These are phyloP conservation scores for Maccullochella peelii DNA, from an alignment of 2,113 vertebrate species.

Conservation along the genomic window DNA sequence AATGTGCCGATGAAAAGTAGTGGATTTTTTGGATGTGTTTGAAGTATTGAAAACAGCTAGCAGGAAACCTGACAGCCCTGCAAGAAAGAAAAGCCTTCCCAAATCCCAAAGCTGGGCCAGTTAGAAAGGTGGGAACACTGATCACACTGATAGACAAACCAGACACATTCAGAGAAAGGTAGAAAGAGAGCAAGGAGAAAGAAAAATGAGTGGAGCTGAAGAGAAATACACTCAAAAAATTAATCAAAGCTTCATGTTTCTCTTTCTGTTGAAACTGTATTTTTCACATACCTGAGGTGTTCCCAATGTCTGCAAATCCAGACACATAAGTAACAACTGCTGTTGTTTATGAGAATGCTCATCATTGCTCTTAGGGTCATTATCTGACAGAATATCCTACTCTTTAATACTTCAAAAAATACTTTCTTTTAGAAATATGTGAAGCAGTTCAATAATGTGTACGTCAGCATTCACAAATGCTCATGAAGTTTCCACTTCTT, in stretches of 20 bases:
- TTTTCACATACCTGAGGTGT: slow-evolving; percentile 26
- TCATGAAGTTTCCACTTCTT: slow-evolving; percentile 75
- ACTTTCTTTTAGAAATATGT: slow-evolving; percentile 58
- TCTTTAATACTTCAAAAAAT: slow-evolving; percentile 32
- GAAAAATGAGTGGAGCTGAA: not conserved
- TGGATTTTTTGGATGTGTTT: slow-evolving; percentile 22
- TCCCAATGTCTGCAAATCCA: slow-evolving; percentile 2
- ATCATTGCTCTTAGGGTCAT: not conserved
- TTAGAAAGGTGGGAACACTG: slow-evolving; percentile 55
- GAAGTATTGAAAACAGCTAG: slow-evolving; percentile 38
- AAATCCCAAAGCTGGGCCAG: slow-evolving; percentile 29
- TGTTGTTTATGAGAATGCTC: not conserved
- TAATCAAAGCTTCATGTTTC: slow-evolving; percentile 21
- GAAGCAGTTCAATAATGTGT: slow-evolving; percentile 72
- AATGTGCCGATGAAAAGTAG: slow-evolving; percentile 29
- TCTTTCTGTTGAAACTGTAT: slow-evolving; percentile 4
- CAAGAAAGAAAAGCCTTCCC: slow-evolving; percentile 43
- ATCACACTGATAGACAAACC: slow-evolving; percentile 79
- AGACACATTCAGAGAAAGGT: slow-evolving; percentile 57
- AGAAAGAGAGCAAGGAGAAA: slow-evolving; percentile 24
- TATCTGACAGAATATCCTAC: not conserved
- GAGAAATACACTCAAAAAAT: not conserved
- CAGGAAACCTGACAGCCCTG: slow-evolving; percentile 40
- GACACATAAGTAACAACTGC: not conserved
- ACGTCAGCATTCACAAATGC: slow-evolving; percentile 68